Evolutionary conservation across 2,888 invertebrate species (phyloP).

Genomic region (Synanthedon myopaeformis): DNA sequence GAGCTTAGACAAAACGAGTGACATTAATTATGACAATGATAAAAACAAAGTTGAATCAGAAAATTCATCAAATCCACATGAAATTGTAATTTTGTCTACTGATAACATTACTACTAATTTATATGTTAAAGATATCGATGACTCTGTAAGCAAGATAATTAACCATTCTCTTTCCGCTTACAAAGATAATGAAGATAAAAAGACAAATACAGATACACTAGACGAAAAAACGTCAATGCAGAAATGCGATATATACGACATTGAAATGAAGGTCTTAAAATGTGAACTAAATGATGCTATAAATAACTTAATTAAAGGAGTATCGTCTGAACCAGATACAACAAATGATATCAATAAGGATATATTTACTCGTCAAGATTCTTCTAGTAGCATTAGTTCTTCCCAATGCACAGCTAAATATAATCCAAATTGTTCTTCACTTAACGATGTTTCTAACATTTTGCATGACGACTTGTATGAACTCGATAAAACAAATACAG

Average conservation of each 20-base stretch:
- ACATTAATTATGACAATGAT: neutral
- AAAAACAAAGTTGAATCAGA: conserved; percentile 4
- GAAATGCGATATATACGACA: conserved; percentile 25
- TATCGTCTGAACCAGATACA: conserved; percentile 43
- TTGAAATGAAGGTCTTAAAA: conserved; percentile 57
- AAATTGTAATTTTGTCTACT: conserved; percentile 50
- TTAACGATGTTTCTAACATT: conserved; percentile 71
- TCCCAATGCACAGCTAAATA: conserved; percentile 80
- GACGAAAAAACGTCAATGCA: conserved; percentile 4
- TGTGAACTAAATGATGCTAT: conserved; percentile 60
- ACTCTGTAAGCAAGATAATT: conserved; percentile 5
- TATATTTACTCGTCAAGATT: conserved; percentile 64
- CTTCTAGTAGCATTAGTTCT: conserved; percentile 73
- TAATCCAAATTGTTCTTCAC: conserved; percentile 71
- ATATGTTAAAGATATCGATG: conserved; percentile 45
- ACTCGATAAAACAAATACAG: conserved; percentile 18
- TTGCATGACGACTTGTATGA: conserved; percentile 52
- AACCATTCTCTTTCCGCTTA: neutral
- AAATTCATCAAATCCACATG: conserved; percentile 20
- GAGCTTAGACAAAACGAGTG: neutral
- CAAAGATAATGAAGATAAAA: neutral
- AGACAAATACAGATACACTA: conserved; percentile 3
- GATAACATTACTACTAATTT: conserved; percentile 51
- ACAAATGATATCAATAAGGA: conserved; percentile 32
- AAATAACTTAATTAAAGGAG: conserved; percentile 59